Percentiles rank a stretch among this genome's conserved stretches.
Evolutionary conservation across 2,113 vertebrate species (phyloP).

Genomic region (Excalfactoria chinensis): DNA sequence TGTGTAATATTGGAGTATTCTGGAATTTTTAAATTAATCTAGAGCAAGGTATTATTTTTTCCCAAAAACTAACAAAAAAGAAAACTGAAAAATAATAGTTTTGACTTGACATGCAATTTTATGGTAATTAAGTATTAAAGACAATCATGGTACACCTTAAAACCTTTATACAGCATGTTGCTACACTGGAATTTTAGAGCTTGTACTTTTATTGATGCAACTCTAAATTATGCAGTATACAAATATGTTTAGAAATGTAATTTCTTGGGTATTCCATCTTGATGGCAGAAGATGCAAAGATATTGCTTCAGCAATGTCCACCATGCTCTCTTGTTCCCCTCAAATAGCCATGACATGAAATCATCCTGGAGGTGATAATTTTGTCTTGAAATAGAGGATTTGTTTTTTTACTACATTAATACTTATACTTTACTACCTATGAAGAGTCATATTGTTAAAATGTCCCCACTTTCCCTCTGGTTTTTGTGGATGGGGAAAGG

Average conservation of each 20-base stretch:
- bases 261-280: background rate
- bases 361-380: background rate
- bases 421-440: background rate
- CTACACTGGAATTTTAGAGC: background rate
- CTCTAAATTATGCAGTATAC: background rate
- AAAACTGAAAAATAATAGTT: background rate
- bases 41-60: background rate
- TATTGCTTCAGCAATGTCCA: background rate
- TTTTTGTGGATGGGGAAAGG: background rate
- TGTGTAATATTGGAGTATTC: background rate
- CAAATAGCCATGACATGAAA: background rate
- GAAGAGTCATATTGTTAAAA: background rate
- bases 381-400: background rate
- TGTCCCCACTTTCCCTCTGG: background rate
- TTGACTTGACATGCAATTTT: background rate
- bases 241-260: background rate
- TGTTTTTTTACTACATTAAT: background rate
- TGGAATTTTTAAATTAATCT: background rate
- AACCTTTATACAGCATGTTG: background rate
- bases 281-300: background rate
- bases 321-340: background rate
- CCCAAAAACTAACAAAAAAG: background rate
- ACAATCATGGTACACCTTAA: background rate
- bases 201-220: background rate
- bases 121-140: background rate